Conservation (phyloP, 2,113 vertebrate genomes). For the Ramphastos sulfuratus region DNA sequence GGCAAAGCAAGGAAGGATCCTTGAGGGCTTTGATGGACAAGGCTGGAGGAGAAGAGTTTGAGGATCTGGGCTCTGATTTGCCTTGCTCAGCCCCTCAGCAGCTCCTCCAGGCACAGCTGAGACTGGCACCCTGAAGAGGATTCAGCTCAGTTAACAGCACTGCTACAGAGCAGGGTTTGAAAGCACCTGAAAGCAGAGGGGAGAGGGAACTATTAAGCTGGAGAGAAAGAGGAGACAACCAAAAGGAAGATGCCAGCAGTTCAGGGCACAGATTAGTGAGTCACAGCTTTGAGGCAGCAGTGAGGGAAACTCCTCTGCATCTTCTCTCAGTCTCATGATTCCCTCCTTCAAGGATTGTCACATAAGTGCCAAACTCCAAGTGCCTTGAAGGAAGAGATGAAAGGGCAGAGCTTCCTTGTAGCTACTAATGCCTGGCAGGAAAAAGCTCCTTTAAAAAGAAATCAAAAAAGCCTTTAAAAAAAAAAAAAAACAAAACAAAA, state of each 20-base stretch:
- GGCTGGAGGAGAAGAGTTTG: not conserved
- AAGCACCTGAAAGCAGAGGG: not conserved
- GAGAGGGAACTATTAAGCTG: not conserved
- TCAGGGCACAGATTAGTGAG: not conserved
- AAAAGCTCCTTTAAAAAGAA: not conserved
- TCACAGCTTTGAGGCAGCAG: not conserved
- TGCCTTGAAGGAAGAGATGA: not conserved
- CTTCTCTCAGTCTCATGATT: not conserved
- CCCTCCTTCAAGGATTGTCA: not conserved
- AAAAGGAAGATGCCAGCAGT: not conserved
- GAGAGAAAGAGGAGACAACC: not conserved
- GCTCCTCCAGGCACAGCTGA: not conserved
- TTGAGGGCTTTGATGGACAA: not conserved
- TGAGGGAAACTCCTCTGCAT: not conserved
- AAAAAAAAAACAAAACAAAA: too few relatives aligned
- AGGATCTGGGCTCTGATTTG: accelerated
- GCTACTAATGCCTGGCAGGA: not conserved
- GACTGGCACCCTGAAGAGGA: not conserved
- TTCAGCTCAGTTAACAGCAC: not conserved
- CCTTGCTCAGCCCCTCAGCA: not conserved
- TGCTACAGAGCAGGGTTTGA: not conserved
- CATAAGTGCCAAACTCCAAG: not conserved
- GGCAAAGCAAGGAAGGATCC: not conserved
- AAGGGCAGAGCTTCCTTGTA: not conserved
- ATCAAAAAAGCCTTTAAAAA: not conserved